Conservation (phyloP, 2,797 vertebrate genomes). For the Smutsia gigantea region DNA sequence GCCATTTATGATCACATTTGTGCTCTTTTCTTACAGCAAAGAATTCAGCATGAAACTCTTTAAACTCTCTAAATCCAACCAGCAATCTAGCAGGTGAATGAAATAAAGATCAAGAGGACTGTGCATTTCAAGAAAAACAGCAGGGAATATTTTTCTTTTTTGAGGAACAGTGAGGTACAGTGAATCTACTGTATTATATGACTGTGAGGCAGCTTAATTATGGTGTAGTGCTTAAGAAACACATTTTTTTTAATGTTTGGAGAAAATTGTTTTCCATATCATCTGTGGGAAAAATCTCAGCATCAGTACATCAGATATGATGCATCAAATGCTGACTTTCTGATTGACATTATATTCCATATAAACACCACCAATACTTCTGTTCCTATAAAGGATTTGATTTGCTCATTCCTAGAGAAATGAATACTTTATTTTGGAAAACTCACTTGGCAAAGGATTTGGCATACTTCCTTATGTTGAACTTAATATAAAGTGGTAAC, state of each 20-base stretch:
- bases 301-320: background rate
- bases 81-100: background rate
- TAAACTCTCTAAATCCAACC: background rate
- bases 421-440: background rate
- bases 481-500: background rate
- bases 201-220: background rate
- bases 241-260: background rate
- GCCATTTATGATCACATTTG: background rate
- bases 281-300: background rate
- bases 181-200: too few relatives aligned
- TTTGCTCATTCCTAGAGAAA: background rate
- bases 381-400: background rate
- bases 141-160: background rate
- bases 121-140: background rate
- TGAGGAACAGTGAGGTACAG: background rate
- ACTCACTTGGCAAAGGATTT: background rate
- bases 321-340: background rate
- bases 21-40: background rate
- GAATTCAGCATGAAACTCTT: background rate
- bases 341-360: background rate
- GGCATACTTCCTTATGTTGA: background rate
- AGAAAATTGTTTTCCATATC: background rate
- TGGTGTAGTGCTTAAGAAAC: background rate
- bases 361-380: background rate
- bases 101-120: background rate